Percentiles rank a stretch among this genome's conserved stretches.
Evolutionary conservation across 30 jellyfish, hydroid and myxozoan genomes (phyloP).

Genomic region (Cassiopea andromeda): DNA sequence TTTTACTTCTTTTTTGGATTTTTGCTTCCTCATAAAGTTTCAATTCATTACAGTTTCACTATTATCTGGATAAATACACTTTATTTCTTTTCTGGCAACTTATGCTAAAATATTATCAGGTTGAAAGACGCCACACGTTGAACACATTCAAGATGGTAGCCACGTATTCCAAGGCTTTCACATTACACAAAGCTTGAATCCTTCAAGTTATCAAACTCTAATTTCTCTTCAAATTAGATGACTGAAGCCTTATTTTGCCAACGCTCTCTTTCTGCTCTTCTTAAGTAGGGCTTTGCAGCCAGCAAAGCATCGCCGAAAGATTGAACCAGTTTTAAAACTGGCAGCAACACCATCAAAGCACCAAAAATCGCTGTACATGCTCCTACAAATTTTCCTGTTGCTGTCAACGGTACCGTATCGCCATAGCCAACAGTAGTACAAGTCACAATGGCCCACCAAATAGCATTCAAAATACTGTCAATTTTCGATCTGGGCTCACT

Average conservation of each 20-base stretch:
- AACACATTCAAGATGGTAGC: too few relatives aligned
- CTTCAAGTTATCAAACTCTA: neutral
- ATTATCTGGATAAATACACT: too few relatives aligned
- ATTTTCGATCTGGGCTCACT: conserved; percentile 64
- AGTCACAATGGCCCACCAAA: conserved; percentile 88
- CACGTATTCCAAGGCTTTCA: too few relatives aligned
- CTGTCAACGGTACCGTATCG: conserved; percentile 73
- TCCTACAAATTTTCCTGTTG: conserved; percentile 69
- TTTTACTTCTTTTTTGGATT: too few relatives aligned
- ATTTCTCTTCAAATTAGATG: neutral
- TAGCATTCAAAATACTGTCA: conserved; percentile 68
- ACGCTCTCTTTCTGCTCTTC: conserved; percentile 37
- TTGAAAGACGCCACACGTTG: too few relatives aligned
- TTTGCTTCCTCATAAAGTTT: too few relatives aligned
- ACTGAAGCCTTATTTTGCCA: conserved; percentile 18
- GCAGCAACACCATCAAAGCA: conserved; percentile 80
- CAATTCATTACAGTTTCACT: too few relatives aligned
- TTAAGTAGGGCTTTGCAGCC: conserved; percentile 76
- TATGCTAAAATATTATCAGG: too few relatives aligned
- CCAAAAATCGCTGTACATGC: conserved; percentile 81
- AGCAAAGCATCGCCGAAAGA: conserved; percentile 84
- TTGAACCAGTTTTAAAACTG: conserved; percentile 83
- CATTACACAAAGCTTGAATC: neutral
- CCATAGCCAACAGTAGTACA: conserved; percentile 95
- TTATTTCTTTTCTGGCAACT: too few relatives aligned